Evolutionary conservation across 1,140 invertebrate genomes (phyloP).

Genomic region (Zophobas atratus): DNA sequence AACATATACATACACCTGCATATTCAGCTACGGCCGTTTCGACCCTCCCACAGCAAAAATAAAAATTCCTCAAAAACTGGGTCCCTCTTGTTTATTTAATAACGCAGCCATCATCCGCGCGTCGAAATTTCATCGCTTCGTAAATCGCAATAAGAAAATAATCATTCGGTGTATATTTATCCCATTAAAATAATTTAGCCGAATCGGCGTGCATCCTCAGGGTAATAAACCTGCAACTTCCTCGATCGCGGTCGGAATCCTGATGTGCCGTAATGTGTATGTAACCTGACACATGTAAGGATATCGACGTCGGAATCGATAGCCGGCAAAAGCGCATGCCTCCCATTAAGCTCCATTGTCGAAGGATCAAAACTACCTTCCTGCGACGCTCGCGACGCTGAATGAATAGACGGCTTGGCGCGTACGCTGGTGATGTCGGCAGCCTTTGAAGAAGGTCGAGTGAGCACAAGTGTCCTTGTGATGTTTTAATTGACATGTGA

Average conservation of each 20-base stretch:
- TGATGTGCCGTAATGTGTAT: neutral
- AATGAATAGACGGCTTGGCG: constrained; percentile 47
- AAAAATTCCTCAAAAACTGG: neutral
- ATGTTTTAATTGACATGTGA: constrained; percentile 35
- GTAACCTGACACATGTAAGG: neutral
- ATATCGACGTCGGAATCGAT: constrained; percentile 39
- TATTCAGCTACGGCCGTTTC: no score
- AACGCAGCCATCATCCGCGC: neutral
- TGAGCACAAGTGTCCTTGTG: constrained; percentile 39
- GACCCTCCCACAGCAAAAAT: neutral
- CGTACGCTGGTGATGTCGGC: constrained; percentile 36
- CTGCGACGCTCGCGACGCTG: constrained; percentile 35
- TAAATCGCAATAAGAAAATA: neutral
- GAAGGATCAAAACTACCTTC: constrained; percentile 42
- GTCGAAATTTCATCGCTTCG: constrained; percentile 3
- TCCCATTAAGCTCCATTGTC: constrained; percentile 3
- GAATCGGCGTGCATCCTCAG: neutral
- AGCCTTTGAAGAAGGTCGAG: constrained; percentile 16
- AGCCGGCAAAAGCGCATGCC: constrained; percentile 8
- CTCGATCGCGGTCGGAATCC: constrained; percentile 6
- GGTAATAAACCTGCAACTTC: constrained; percentile 33
- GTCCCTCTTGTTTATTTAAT: neutral
- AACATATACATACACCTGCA: no score
- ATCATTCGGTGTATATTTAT: constrained; percentile 18
- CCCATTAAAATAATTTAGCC: neutral